These are phyloP conservation scores for Squalus acanthias DNA, from an alignment of 2,797 vertebrate species.

Conservation along the genomic window DNA sequence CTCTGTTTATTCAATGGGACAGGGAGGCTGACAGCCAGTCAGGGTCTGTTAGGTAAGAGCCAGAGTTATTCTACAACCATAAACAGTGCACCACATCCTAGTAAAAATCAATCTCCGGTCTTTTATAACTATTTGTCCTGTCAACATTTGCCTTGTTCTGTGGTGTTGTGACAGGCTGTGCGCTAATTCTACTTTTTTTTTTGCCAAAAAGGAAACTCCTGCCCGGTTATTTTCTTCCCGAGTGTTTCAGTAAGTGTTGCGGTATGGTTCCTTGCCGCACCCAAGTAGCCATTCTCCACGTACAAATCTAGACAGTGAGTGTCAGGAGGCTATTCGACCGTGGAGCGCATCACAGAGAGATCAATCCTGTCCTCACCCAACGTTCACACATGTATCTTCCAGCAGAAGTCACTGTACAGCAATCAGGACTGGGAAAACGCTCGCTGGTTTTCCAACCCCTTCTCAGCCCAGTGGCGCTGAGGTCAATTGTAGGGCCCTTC, in stretches of 20 bases:
- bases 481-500: neutral
- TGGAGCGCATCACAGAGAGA: neutral
- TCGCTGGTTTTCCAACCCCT: neutral
- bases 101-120: neutral
- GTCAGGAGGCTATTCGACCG: neutral
- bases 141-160: neutral
- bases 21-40: neutral
- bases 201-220: neutral
- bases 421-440: neutral
- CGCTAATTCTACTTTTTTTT: neutral
- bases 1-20: neutral
- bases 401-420: neutral
- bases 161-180: neutral
- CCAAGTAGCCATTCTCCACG: neutral
- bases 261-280: neutral
- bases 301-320: neutral
- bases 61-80: neutral
- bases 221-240: neutral
- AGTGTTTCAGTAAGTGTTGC: neutral
- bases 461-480: too few relatives aligned
- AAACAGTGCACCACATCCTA: neutral
- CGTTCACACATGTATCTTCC: neutral
- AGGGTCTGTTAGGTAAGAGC: neutral
- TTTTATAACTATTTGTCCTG: neutral
- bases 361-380: neutral